These are phyloP conservation scores for Andrena bucephala DNA, from an alignment of 2,888 invertebrate species.

Conservation along the genomic window DNA sequence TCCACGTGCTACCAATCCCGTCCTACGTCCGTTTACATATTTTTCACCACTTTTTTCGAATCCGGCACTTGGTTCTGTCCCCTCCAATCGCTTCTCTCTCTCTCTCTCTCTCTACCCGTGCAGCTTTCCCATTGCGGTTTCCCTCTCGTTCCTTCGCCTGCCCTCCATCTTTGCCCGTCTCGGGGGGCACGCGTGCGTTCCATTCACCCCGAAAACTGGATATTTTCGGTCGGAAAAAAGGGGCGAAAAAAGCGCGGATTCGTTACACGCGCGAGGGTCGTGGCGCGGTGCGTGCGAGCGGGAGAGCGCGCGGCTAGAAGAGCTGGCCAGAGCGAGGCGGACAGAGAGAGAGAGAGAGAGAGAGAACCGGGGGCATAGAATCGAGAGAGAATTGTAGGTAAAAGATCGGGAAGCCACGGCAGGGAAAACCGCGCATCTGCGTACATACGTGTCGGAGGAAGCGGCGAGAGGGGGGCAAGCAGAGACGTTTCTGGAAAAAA, in stretches of 20 bases:
- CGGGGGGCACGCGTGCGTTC: constrained; percentile 37
- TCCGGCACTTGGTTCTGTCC: constrained; percentile 32
- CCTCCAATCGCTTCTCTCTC: constrained; percentile 8
- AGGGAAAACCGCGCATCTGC: constrained; percentile 77
- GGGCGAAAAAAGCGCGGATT: constrained; percentile 79
- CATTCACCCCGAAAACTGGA: constrained; percentile 77
- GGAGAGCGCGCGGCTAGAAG: constrained; percentile 10
- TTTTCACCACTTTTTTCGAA: constrained; percentile 77
- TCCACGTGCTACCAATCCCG: constrained; percentile 73
- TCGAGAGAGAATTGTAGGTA: constrained; percentile 62
- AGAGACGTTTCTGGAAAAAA: constrained; percentile 63
- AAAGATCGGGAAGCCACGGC: constrained; percentile 64
- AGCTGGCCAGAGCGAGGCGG: constrained; percentile 9
- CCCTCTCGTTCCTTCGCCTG: background rate
- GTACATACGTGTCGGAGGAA: constrained; percentile 53
- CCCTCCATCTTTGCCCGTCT: background rate
- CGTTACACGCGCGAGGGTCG: constrained; percentile 79
- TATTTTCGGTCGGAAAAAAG: constrained; percentile 77
- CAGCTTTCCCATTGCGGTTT: constrained; percentile 54
- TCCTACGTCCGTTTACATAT: constrained; percentile 76
- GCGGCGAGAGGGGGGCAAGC: constrained; percentile 11
- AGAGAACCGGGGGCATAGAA: constrained; percentile 12
- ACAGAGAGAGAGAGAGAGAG: constrained; percentile 21
- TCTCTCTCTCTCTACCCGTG: constrained; percentile 15
- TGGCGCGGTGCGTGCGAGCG: constrained; percentile 66